Evolutionary conservation across 1,140 invertebrate species (phyloP).

Genomic region (Leptonema lineaticorne): DNA sequence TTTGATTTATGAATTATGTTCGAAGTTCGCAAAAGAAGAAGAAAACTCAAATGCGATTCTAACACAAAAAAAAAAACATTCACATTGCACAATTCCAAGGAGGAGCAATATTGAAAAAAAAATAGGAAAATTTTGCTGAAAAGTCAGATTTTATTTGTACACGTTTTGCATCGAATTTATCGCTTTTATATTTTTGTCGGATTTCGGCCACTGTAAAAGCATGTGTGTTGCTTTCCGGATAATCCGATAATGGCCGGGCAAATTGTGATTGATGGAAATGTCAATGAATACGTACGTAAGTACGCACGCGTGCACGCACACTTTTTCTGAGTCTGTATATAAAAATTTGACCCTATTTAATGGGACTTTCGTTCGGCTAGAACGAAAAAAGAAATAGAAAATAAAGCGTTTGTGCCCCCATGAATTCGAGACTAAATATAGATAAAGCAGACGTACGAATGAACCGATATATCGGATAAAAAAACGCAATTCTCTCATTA

Average conservation of each 20-base stretch:
- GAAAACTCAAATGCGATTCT: neutral
- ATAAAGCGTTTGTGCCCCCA: neutral
- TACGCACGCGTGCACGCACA: no score
- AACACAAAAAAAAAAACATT: neutral
- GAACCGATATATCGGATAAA: no score
- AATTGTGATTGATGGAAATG: constrained; percentile 18
- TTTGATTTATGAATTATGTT: constrained; percentile 24
- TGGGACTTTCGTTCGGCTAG: neutral
- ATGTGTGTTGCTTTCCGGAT: neutral
- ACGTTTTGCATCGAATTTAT: neutral
- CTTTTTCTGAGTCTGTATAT: no score
- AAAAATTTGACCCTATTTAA: constrained; percentile 7
- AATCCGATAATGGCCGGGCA: constrained; percentile 13
- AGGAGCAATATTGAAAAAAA: neutral
- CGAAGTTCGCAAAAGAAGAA: neutral
- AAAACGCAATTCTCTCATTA: no score
- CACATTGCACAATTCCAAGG: neutral
- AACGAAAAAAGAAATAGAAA: neutral
- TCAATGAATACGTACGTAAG: neutral
- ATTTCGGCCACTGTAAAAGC: neutral
- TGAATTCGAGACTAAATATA: no score
- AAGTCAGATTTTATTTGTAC: neutral
- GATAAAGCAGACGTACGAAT: no score
- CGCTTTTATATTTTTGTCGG: neutral
- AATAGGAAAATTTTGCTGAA: neutral